phyloP scores from a whole-genome alignment of 2,888 invertebrate genomes.

The Caenorhabditis parvicauda region DNA sequence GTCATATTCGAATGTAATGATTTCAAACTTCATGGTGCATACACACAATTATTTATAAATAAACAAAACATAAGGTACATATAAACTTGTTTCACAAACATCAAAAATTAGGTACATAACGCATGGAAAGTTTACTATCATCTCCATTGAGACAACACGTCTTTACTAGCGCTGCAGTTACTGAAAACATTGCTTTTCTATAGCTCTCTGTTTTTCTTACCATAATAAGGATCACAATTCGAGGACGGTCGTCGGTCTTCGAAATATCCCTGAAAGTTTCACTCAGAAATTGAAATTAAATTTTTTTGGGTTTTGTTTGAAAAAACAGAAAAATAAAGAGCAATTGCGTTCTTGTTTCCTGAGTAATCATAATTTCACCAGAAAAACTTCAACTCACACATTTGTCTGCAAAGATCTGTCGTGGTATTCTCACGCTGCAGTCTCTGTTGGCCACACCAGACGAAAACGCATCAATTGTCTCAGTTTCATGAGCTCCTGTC shows the following conservation, averaged over 20 bases:
- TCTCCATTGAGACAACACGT: constrained; percentile 45
- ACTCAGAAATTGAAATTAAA: constrained; percentile 6
- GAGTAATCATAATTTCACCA: too few relatives aligned
- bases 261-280: constrained; percentile 45
- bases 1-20: too few relatives aligned
- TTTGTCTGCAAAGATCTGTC: constrained; percentile 70
- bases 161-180: constrained; percentile 41
- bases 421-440: constrained; percentile 89
- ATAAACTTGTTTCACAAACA: background rate
- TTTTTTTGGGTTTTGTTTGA: background rate
- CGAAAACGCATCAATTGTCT: constrained; percentile 92
- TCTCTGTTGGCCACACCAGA: constrained; percentile 66
- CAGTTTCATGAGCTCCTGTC: constrained; percentile 91
- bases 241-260: constrained; percentile 54
- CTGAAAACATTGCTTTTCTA: too few relatives aligned
- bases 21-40: too few relatives aligned
- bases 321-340: constrained; percentile 2
- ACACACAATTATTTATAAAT: too few relatives aligned
- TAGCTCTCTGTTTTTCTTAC: too few relatives aligned
- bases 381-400: too few relatives aligned
- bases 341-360: too few relatives aligned
- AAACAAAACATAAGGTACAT: background rate
- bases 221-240: constrained; percentile 59
- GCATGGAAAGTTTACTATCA: constrained; percentile 39
- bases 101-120: constrained; percentile 47